Evolutionary conservation across 2,888 invertebrate species (phyloP).

Genomic region (Sussaba pulchella): DNA sequence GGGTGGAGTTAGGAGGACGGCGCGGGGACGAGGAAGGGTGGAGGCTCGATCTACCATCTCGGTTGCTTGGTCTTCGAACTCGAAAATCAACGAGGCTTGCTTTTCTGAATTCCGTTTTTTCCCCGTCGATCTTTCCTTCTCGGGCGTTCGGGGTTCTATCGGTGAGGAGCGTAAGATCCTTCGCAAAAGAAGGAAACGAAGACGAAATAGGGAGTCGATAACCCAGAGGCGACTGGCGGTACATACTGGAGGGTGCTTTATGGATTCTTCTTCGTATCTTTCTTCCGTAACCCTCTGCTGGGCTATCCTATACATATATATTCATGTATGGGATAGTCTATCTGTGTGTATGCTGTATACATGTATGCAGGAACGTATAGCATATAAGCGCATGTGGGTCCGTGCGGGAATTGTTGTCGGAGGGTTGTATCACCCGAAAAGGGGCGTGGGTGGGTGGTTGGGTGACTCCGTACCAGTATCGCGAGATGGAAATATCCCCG

Average conservation of each 20-base stretch:
- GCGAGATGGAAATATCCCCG: slow-evolving; percentile 58
- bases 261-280: slow-evolving; percentile 73
- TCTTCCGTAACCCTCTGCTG: slow-evolving; percentile 70
- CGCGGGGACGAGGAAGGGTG: too few species aligned
- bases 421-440: slow-evolving; percentile 60
- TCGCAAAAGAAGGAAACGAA: slow-evolving; percentile 35
- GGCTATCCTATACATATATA: slow-evolving; percentile 36
- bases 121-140: slow-evolving; percentile 6
- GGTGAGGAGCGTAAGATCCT: slow-evolving; percentile 31
- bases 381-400: slow-evolving; percentile 66
- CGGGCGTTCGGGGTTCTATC: slow-evolving; percentile 35
- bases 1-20: neutral
- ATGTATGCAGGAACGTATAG: slow-evolving; percentile 39
- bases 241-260: slow-evolving; percentile 66
- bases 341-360: slow-evolving; percentile 17
- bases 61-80: neutral
- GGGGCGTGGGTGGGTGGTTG: slow-evolving; percentile 51
- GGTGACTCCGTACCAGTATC: slow-evolving; percentile 54
- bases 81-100: slow-evolving; percentile 2
- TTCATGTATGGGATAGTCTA: neutral
- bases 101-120: slow-evolving; percentile 7
- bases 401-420: slow-evolving; percentile 54
- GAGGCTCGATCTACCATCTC: neutral
- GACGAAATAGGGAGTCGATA: slow-evolving; percentile 63
- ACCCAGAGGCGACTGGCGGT: slow-evolving; percentile 63